A percentile compares a stretch with the other conserved stretches of the same genome.
Evolutionary conservation across 2,797 vertebrate genomes (phyloP).

Genomic region (Astyanax mexicanus): DNA sequence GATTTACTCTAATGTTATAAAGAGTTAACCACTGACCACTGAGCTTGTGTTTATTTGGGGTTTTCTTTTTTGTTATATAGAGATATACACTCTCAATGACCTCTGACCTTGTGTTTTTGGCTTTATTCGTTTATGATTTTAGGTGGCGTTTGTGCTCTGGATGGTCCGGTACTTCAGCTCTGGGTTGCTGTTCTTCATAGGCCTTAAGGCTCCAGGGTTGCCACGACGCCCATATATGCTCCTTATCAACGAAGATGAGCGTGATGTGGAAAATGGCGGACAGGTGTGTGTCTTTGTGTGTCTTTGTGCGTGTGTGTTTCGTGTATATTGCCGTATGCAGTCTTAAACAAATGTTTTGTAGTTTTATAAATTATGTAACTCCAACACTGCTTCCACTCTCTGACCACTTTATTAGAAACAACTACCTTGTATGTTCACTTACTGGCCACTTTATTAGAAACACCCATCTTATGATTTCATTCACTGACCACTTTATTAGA

Average conservation of each 20-base stretch:
- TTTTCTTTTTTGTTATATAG: too few species aligned
- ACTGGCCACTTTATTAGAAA: not conserved
- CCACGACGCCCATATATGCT: slow-evolving; percentile 88
- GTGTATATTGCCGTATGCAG: too few species aligned
- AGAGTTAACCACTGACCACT: too few species aligned
- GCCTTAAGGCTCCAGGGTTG: slow-evolving; percentile 91
- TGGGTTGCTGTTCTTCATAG: slow-evolving; percentile 86
- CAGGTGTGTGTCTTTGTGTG: slow-evolving; percentile 66
- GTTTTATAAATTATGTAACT: too few species aligned
- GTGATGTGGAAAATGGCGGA: slow-evolving; percentile 81
- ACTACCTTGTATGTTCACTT: not conserved
- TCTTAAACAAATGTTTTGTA: too few species aligned
- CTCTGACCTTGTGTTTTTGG: too few species aligned
- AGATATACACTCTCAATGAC: too few species aligned
- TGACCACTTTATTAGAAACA: not conserved
- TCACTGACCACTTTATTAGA: too few species aligned
- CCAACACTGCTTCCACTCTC: not conserved
- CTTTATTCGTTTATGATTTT: too few species aligned
- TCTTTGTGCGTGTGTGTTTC: too few species aligned
- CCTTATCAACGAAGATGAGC: slow-evolving; percentile 90
- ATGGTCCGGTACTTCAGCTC: slow-evolving; percentile 85
- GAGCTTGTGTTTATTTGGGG: too few species aligned
- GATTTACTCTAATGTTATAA: too few species aligned
- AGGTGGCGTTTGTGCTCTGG: slow-evolving; percentile 94
- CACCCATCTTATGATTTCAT: not conserved